Conservation (phyloP, 2,113 vertebrate species). For the Montifringilla adamsi region DNA sequence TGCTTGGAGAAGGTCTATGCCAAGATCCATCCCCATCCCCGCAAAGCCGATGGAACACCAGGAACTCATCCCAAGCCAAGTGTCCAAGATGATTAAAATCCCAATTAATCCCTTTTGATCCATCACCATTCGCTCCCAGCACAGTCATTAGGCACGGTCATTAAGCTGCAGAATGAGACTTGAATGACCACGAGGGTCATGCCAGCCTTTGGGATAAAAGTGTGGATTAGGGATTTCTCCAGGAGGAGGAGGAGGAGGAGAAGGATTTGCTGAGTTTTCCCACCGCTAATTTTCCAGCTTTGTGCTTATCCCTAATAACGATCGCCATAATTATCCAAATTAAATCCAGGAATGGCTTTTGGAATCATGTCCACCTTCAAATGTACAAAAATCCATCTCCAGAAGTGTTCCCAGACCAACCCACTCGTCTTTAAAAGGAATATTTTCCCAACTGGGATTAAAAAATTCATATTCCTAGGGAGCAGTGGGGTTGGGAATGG, state of each 20-base stretch:
- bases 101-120: background rate
- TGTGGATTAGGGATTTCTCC: background rate
- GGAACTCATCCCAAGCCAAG: background rate
- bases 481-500: background rate
- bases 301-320: background rate
- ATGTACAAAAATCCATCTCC: background rate
- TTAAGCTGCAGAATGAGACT: background rate
- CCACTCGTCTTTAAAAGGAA: background rate
- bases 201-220: background rate
- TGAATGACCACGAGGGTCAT: background rate
- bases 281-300: background rate
- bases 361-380: background rate
- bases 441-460: background rate
- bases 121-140: background rate
- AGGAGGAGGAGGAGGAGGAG: background rate
- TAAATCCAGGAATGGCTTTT: background rate
- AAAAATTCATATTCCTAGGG: background rate
- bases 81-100: background rate
- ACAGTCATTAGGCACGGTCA: background rate
- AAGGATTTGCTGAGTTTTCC: background rate
- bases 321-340: background rate
- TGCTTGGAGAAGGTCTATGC: background rate
- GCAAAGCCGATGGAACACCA: accelerated
- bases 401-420: background rate
- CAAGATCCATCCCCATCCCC: background rate